phyloP scores from a whole-genome alignment of 53 echinoderm and acorn worm species.

The Temnopleurus reevesii region DNA sequence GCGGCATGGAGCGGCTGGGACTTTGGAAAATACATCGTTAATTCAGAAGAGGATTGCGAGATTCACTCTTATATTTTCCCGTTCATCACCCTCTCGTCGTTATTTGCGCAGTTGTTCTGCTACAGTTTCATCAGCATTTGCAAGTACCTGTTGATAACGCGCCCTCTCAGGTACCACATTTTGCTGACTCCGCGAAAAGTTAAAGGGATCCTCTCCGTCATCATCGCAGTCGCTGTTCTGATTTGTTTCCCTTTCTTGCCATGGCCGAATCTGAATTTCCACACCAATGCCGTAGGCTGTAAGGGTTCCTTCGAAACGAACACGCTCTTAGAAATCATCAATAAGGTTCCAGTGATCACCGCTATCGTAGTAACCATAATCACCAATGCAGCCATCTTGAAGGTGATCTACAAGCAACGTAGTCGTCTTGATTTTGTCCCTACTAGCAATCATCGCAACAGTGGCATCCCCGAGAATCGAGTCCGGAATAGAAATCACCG shows the following conservation, averaged over 20 bases:
- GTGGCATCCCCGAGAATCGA: not conserved
- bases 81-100: not conserved
- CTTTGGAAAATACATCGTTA: not conserved
- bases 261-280: not conserved
- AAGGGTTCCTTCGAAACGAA: not conserved
- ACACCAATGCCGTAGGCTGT: not conserved
- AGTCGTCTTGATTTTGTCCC: not conserved
- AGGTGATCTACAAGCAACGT: not conserved
- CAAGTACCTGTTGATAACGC: not conserved
- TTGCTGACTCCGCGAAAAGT: not conserved
- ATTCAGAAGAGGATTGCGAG: not conserved
- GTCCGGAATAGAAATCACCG: not conserved
- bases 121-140: not conserved
- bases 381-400: not conserved
- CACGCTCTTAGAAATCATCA: not conserved
- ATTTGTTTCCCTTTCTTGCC: conserved; percentile 1
- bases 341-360: not conserved
- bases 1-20: not conserved
- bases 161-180: not conserved
- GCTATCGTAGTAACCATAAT: not conserved
- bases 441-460: not conserved
- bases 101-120: conserved; percentile 5
- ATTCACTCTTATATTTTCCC: conserved; percentile 10
- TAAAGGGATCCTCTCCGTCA: not conserved
- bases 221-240: not conserved